Evolutionary conservation across 1,140 invertebrate genomes (phyloP), one percentile per base, ranked within the genome.

Genomic region (Drosophila azteca): DNA sequence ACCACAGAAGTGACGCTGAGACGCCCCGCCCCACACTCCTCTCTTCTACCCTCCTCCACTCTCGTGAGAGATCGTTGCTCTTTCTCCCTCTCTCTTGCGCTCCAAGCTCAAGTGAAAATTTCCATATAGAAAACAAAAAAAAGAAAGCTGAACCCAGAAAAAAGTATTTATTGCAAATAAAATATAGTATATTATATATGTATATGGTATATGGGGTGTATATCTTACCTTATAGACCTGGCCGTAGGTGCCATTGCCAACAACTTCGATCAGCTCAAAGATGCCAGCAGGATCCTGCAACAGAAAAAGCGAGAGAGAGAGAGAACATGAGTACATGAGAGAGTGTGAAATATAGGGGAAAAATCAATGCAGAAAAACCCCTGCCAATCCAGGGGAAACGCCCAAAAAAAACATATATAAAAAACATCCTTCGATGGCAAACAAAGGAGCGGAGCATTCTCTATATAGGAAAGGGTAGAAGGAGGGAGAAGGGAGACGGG

Each of bases 171-270:
- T 17, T 55, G 35, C 20, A 20, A 45, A 62, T 53, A 43, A 67
- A 39, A 29, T 20, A n/a, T n/a, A 3, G 3, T 3, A 49, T 49
- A 9, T 45, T 13, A 15, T 39, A 65, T 15, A 74, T 35, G 17
- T 20, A 20, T 1, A 9, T 26, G 5, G 24, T 49, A 7, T 57
- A 15, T n/a, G n/a, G n/a, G n/a, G n/a, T n/a, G 9, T 29, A 53
- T 15, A 74, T 35, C 93, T 94, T 94, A 98, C 97, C 95, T 99
- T 99, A 91, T 99, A 99, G 60, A 99, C 99, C 95, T 99, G 98
- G 75, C 99, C 99, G 93, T 99, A 99, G 22, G 99, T 99, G 91
- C 99, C 99, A 98, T 99, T 99, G 92, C 99, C 99, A 62, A 99
- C 99, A 48, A 99, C 98, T 95, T 99, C 99, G 92, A 99, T 99